Evolutionary conservation across 2,888 invertebrate genomes (phyloP), one percentile per base, ranked within the genome.

Genomic region (Rhaphigaster nebulosa): DNA sequence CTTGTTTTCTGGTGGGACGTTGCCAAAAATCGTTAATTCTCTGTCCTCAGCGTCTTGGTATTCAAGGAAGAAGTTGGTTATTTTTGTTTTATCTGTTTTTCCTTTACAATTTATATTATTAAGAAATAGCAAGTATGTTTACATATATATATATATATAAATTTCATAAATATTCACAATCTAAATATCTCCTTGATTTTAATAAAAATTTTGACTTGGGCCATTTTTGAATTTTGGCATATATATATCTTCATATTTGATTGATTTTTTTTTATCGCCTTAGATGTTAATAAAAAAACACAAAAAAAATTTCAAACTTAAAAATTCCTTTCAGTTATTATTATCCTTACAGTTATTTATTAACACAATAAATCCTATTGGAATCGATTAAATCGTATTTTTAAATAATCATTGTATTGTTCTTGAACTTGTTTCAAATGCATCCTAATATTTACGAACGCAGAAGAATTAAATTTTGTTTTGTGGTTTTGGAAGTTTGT

Each of bases 61-160:
- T 76, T 76, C 38, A 8, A 38, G n/a, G 45, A 41, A 50, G 84
- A 45, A 45, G 45, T 50, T 13, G n/a, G 84, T 45, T 84, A 84
- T 84, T 84, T 84, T 84, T 84, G 23, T 80, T 80, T 80, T 41
- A 41, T 41, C 41, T 80, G 13, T 84, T 45, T 50, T n/a, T n/a
- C 80, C n/a, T 45, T n/a, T 45, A 38, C n/a, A n/a, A 41, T 38
- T 34, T 8, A 23, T 76, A 38, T 76, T 76, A 6, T 76, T 38
- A 8, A 20, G 70, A 29, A 15, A 65, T 12, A 65, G 4, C n/a
- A 60, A 8, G 20, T 60, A n/a, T n/a, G 60, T n/a, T n/a, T n/a
- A n/a, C 13, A 2, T 60, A 20, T 54, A 5, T 60, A n/a, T 60
- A 60, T 60, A 60, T n/a, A 60, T 23, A 60, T n/a, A 10, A n/a